Conservation (phyloP, 2,888 invertebrate genomes). For the Calameuta filiformis region DNA sequence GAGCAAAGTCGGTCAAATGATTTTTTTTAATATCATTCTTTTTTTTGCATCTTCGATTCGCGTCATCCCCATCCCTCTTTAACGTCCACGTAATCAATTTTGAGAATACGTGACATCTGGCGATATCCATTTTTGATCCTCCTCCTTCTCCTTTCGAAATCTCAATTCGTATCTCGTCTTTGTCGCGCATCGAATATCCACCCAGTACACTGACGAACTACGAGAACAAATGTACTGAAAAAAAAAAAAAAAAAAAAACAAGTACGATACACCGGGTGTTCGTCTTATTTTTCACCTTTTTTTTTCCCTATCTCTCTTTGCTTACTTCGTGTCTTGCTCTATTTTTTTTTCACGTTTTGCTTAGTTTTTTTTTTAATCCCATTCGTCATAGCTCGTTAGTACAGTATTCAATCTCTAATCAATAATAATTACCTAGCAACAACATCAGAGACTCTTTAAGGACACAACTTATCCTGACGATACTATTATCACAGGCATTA, state of each 20-base stretch:
- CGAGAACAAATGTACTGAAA: neutral
- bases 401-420: constrained; percentile 32
- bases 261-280: neutral
- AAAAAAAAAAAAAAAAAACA: neutral
- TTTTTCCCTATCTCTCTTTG: constrained; percentile 16
- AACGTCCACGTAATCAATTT: no score
- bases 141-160: no score
- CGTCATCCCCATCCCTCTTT: no score
- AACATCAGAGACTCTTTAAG: constrained; percentile 72
- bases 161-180: no score
- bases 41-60: no score
- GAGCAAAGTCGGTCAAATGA: no score
- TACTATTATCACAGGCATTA: constrained; percentile 78
- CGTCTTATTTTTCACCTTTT: constrained; percentile 21
- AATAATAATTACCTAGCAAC: constrained; percentile 66
- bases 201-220: no score
- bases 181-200: no score
- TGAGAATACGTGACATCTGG: no score
- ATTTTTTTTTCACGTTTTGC: constrained; percentile 15
- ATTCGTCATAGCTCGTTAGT: constrained; percentile 30
- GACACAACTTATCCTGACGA: constrained; percentile 78
- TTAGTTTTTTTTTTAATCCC: constrained; percentile 14
- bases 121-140: no score
- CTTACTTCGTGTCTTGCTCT: constrained; percentile 6
- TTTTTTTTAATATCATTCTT: no score